These are phyloP conservation scores for Monoplex corrugatus DNA, from an alignment of 2,888 invertebrate genomes.

Conservation along the genomic window DNA sequence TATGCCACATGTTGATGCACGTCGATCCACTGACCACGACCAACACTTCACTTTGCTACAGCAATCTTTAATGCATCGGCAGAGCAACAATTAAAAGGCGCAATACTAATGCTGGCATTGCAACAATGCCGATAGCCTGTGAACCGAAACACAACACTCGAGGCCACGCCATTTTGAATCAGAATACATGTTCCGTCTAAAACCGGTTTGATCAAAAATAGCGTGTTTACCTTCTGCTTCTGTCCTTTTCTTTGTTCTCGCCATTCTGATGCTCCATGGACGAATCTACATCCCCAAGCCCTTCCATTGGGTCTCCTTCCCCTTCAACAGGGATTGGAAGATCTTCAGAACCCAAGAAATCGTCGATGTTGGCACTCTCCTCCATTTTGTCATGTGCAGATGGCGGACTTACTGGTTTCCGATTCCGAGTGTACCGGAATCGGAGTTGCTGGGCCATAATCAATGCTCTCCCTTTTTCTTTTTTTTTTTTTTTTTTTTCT, in stretches of 20 bases:
- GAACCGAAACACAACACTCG: too few species aligned
- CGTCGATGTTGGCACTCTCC: constrained; percentile 15
- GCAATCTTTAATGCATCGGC: too few species aligned
- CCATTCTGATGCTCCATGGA: constrained; percentile 24
- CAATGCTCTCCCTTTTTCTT: neutral
- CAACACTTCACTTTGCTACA: too few species aligned
- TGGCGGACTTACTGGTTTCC: too few species aligned
- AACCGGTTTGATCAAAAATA: neutral
- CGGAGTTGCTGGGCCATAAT: too few species aligned
- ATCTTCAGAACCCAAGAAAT: constrained; percentile 15
- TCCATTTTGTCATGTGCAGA: neutral
- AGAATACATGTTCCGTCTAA: too few species aligned
- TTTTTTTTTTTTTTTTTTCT: neutral
- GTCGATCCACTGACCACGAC: too few species aligned
- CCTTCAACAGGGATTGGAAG: neutral
- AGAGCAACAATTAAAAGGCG: too few species aligned
- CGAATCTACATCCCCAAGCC: neutral
- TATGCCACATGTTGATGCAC: too few species aligned
- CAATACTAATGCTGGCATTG: too few species aligned
- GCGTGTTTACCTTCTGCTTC: neutral
- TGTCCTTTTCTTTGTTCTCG: constrained; percentile 30
- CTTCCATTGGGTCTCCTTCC: constrained; percentile 4
- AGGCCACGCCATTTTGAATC: constrained; percentile 21
- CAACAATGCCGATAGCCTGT: too few species aligned
- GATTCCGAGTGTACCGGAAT: neutral